phyloP scores from a whole-genome alignment of 2,113 vertebrate species.

The Lethenteron reissneri region DNA sequence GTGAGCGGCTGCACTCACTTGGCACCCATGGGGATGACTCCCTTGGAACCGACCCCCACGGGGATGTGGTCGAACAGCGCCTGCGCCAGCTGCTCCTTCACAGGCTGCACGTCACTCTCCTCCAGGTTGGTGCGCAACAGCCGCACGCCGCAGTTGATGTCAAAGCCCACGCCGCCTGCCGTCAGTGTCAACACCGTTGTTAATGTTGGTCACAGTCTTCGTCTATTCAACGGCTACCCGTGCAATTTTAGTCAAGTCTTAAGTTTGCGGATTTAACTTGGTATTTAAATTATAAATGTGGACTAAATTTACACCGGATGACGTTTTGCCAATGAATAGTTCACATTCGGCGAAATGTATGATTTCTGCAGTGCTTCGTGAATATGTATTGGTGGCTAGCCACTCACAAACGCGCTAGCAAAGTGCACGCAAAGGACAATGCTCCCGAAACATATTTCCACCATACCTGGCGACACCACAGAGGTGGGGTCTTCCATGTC shows the following conservation, averaged over 20 bases:
- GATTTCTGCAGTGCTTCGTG: neutral
- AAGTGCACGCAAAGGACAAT: too few species aligned
- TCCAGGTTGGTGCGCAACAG: slow-evolving; percentile 81
- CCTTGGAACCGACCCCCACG: slow-evolving; percentile 84
- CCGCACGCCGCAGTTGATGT: slow-evolving; percentile 91
- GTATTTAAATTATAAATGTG: too few species aligned
- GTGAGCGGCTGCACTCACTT: slow-evolving; percentile 35
- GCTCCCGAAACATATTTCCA: too few species aligned
- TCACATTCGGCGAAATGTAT: neutral
- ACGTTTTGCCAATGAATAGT: too few species aligned
- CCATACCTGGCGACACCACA: slow-evolving; percentile 70
- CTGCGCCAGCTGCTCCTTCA: slow-evolving; percentile 89
- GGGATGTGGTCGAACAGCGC: slow-evolving; percentile 94
- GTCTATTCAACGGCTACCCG: too few species aligned
- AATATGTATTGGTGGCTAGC: neutral
- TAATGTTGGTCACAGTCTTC: too few species aligned
- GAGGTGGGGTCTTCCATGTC: slow-evolving; percentile 63
- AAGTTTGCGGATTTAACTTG: too few species aligned
- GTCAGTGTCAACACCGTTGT: too few species aligned
- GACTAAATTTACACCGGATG: too few species aligned
- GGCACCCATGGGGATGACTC: slow-evolving; percentile 87
- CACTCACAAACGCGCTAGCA: neutral
- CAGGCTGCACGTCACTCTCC: slow-evolving; percentile 76
- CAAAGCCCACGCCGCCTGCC: slow-evolving; percentile 78
- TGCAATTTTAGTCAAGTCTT: too few species aligned